Percentiles rank a stretch among this genome's conserved stretches.
Conservation (phyloP, 2,888 invertebrate species). For the Priocnemis perturbator region DNA sequence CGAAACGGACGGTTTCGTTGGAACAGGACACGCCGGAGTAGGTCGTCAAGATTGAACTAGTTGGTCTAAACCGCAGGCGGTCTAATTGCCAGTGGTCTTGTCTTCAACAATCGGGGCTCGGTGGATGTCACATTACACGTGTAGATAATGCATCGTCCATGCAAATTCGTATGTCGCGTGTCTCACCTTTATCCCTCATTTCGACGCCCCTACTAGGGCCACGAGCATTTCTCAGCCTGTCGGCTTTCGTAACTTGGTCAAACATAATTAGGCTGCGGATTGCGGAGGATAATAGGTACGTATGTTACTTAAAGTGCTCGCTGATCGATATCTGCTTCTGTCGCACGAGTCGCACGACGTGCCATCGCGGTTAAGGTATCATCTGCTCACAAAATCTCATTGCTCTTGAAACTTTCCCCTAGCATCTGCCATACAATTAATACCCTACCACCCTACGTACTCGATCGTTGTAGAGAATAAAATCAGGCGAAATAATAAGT, state of each 20-base stretch:
- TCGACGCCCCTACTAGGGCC: slow-evolving; percentile 4
- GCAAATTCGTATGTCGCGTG: slow-evolving; percentile 57
- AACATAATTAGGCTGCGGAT: slow-evolving; percentile 19
- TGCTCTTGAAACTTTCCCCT: too few relatives aligned
- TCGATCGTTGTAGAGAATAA: too few relatives aligned
- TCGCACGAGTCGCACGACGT: too few relatives aligned
- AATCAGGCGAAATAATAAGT: too few relatives aligned
- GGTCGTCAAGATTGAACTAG: slow-evolving; percentile 40
- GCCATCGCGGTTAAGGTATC: too few relatives aligned
- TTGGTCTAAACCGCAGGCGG: slow-evolving; percentile 47
- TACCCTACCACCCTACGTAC: too few relatives aligned
- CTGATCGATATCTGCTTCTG: too few relatives aligned
- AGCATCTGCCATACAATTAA: too few relatives aligned
- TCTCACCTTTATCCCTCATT: slow-evolving; percentile 54
- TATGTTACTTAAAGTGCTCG: too few relatives aligned
- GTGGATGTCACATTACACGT: slow-evolving; percentile 56
- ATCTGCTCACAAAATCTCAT: too few relatives aligned
- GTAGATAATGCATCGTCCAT: slow-evolving; percentile 56
- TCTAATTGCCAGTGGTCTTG: slow-evolving; percentile 51
- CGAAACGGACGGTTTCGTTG: slow-evolving; percentile 50
- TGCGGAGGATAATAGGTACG: too few relatives aligned
- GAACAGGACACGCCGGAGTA: slow-evolving; percentile 25
- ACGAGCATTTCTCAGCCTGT: slow-evolving; percentile 22
- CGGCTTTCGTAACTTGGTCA: slow-evolving; percentile 31
- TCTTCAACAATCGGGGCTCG: slow-evolving; percentile 45